phyloP scores from a whole-genome alignment of 2,797 vertebrate species.

The Glossophaga mutica region DNA sequence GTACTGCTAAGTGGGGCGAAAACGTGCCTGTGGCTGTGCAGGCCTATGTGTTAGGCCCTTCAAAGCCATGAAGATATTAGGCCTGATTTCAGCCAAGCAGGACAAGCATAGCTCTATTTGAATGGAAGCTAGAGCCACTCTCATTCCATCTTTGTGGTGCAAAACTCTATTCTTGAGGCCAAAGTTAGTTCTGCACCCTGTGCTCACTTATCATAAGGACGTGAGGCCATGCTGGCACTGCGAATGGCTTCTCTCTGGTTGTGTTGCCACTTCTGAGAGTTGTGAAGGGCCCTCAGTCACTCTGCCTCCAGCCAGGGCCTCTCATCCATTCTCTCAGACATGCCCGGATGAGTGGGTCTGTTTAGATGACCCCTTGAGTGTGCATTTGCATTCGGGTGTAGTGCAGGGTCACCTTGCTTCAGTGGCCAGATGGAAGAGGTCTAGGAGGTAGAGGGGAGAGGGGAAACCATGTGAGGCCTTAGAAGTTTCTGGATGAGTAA shows the following conservation, averaged over 20 bases:
- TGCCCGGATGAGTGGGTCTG: background rate
- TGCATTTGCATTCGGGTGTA: background rate
- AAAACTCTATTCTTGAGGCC: background rate
- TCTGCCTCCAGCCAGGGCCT: background rate
- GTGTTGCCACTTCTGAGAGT: background rate
- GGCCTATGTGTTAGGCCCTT: background rate
- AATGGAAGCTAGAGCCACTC: background rate
- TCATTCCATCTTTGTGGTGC: background rate
- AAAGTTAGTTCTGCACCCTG: background rate
- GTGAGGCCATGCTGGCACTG: rapidly evolving
- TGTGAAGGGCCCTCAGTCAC: background rate
- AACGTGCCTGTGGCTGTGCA: background rate
- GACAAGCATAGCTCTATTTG: rapidly evolving
- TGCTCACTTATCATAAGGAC: background rate
- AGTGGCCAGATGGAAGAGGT: background rate
- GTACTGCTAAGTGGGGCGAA: background rate
- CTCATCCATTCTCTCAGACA: background rate
- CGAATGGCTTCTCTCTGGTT: background rate
- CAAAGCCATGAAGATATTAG: background rate
- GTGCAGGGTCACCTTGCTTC: background rate
- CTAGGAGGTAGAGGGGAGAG: background rate
- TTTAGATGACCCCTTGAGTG: background rate
- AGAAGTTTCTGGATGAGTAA: background rate
- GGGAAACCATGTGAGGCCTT: rapidly evolving
- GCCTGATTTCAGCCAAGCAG: background rate